Evolutionary conservation across 2,888 invertebrate species (phyloP).

Genomic region (Coecobrya sp.): DNA sequence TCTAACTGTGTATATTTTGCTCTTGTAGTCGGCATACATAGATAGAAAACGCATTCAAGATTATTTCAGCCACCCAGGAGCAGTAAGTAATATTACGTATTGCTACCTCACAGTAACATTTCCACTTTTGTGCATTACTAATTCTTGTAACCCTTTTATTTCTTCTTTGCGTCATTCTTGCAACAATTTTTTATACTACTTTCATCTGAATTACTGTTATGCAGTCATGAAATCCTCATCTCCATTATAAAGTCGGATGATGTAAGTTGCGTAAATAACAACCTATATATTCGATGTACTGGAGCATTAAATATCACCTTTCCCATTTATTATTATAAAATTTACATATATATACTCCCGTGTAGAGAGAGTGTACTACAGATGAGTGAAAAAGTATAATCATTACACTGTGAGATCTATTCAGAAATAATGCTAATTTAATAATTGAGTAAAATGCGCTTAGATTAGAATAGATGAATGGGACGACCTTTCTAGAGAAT

Average conservation of each 20-base stretch:
- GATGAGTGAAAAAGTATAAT: neutral
- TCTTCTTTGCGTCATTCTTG: neutral
- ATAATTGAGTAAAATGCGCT: conserved; percentile 30
- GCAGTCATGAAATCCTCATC: neutral
- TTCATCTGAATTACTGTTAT: neutral
- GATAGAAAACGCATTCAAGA: conserved; percentile 1
- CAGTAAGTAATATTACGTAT: neutral
- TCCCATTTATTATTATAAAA: neutral
- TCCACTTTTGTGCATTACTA: conserved; percentile 31
- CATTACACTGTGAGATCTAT: neutral
- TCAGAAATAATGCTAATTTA: conserved; percentile 9
- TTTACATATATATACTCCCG: neutral
- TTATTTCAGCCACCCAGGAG: conserved; percentile 40
- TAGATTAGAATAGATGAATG: neutral
- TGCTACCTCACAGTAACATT: neutral
- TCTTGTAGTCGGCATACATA: neutral
- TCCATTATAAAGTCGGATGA: neutral
- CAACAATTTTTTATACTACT: neutral
- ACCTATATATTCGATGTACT: neutral
- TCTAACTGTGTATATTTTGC: neutral
- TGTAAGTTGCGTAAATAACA: neutral
- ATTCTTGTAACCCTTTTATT: conserved; percentile 1
- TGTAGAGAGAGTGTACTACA: neutral
- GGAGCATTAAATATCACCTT: conserved; percentile 25
- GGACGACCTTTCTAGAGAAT: neutral